These are phyloP conservation scores for Mustela lutreola DNA, from an alignment of 2,113 vertebrate genomes.

Conservation along the genomic window DNA sequence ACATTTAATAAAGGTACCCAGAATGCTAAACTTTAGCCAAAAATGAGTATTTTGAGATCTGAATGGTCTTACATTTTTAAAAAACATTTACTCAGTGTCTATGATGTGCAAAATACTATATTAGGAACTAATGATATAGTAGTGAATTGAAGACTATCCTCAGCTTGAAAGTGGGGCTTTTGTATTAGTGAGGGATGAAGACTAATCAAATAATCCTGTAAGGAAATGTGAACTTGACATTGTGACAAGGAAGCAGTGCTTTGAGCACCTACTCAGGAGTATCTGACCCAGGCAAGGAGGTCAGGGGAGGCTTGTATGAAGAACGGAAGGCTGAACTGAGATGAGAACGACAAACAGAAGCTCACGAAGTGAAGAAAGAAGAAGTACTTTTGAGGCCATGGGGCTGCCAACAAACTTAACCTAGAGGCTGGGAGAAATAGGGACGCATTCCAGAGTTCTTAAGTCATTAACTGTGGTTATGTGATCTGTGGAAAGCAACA, in stretches of 20 bases:
- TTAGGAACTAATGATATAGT: neutral
- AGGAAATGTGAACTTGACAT: neutral
- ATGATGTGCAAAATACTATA: neutral
- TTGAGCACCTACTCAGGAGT: neutral
- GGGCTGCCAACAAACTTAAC: neutral
- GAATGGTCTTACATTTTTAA: neutral
- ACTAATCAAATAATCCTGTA: neutral
- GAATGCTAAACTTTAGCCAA: neutral
- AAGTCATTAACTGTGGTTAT: neutral
- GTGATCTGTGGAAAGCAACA: neutral
- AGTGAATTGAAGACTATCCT: neutral
- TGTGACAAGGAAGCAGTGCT: neutral
- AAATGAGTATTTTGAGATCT: neutral
- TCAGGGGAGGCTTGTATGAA: neutral
- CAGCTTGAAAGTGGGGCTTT: neutral
- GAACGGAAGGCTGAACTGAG: accelerated
- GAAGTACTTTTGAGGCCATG: neutral
- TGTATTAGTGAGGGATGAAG: neutral
- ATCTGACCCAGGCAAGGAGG: neutral
- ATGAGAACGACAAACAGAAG: neutral
- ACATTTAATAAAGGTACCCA: neutral
- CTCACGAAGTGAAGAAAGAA: neutral
- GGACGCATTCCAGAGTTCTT: neutral
- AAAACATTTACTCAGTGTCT: neutral
- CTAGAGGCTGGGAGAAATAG: neutral